Evolutionary conservation across 53 echinoderm and acorn worm species (phyloP), one percentile per base, ranked within the genome.

Genomic region (Pentamera pediparva): DNA sequence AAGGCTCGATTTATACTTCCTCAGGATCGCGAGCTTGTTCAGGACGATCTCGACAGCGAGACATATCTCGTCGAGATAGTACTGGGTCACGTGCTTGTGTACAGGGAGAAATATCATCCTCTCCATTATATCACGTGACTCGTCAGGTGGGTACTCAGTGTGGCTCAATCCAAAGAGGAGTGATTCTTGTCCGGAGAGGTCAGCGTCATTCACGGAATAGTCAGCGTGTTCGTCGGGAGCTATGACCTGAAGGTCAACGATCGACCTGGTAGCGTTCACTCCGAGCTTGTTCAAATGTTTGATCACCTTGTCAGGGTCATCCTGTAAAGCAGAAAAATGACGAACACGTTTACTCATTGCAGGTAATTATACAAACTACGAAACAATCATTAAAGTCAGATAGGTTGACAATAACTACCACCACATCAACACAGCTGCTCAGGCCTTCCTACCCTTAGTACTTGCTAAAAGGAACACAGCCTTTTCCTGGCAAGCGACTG

Each of bases 91-190:
- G 49, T 73, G 82, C 34, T 88, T 85, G 60, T 96, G 96, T 21
- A 96, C 87, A 10, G 96, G 96, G 12, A 96, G 70, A 76, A 88
- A 96, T 54, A 96, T 80, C 60, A 96, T 75, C 41, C 87, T 85
- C 56, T 91, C 88, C 6, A 85, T 82, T 39, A 96, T 71, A 35
- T 84, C 82, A 0, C 60, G 71, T 6, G 93, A 89, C 35, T 86
- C 89, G 37, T 75, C 40, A 2, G 89, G 92, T 30, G 24, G 65
- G 47, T 47, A 28, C 2, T 40, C 67, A n/a, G 48, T 59, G 36
- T 47, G 36, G 7, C 70, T 69, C 2, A 77, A 50, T 15, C 74
- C 89, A 13, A 83, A 37, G 10, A 79, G 41, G 41, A 62, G 41
- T 12, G 74, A 56, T 25, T 82, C 82, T 35, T 55, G 26, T 1